These are phyloP conservation scores for Parauchenoglanis punctatus DNA, from an alignment of 2,797 vertebrate genomes.

Conservation along the genomic window DNA sequence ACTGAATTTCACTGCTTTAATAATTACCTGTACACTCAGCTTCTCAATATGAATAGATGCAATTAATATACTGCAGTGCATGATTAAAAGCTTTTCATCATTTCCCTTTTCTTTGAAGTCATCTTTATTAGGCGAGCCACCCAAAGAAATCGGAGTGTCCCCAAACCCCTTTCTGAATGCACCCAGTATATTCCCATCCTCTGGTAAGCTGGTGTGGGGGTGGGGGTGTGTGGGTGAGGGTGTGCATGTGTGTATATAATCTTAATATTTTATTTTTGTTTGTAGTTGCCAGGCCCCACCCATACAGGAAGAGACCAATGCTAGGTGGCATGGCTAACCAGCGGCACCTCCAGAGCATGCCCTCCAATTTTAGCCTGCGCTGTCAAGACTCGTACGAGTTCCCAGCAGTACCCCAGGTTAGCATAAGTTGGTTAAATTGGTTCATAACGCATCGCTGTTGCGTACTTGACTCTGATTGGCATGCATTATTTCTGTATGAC, in stretches of 20 bases:
- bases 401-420: constrained; percentile 74
- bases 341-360: constrained; percentile 65
- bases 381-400: constrained; percentile 82
- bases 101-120: constrained; percentile 63
- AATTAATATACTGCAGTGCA: neutral
- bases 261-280: neutral
- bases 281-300: constrained; percentile 74
- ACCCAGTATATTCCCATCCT: constrained; percentile 73
- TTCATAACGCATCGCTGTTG: neutral
- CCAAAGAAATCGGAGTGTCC: constrained; percentile 80
- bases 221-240: no score
- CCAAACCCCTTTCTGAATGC: constrained; percentile 80
- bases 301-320: constrained; percentile 78
- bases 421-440: neutral
- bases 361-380: constrained; percentile 74
- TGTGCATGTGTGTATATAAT: neutral
- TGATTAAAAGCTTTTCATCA: neutral
- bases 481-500: neutral
- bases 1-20: neutral
- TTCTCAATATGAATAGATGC: neutral
- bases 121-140: constrained; percentile 85
- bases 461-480: neutral
- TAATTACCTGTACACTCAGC: neutral
- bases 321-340: constrained; percentile 75
- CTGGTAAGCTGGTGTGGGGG: constrained; percentile 62